Evolutionary conservation across 1,140 invertebrate genomes (phyloP).

Genomic region (Coelopa frigida): DNA sequence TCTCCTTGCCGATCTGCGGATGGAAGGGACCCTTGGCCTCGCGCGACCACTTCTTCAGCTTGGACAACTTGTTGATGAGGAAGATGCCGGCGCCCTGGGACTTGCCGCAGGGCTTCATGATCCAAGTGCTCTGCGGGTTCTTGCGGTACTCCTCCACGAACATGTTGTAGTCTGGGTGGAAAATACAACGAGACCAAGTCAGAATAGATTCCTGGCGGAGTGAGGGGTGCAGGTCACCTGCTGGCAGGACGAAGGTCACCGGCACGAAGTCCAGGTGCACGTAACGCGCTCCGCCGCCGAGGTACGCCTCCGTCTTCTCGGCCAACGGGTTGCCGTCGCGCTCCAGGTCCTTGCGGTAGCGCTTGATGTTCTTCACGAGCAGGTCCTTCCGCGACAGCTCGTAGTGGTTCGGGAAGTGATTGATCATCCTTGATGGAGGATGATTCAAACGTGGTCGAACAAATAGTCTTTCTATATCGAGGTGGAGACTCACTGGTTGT

Average conservation of each 20-base stretch:
- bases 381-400: constrained; percentile 91
- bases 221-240: constrained; percentile 49
- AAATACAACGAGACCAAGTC: background rate
- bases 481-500: constrained; percentile 60
- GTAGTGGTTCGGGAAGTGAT: constrained; percentile 92
- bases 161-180: constrained; percentile 74
- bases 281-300: constrained; percentile 67
- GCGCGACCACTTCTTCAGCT: constrained; percentile 80
- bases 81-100: constrained; percentile 85
- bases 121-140: constrained; percentile 89
- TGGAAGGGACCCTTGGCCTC: constrained; percentile 73
- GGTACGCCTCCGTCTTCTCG: constrained; percentile 57
- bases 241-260: constrained; percentile 85
- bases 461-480: background rate
- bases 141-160: constrained; percentile 92
- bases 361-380: constrained; percentile 91
- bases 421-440: constrained; percentile 54
- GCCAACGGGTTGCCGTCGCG: constrained; percentile 81
- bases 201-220: too few species aligned
- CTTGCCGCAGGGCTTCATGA: constrained; percentile 94
- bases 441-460: background rate
- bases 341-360: constrained; percentile 86
- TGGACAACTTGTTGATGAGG: constrained; percentile 81
- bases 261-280: constrained; percentile 85
- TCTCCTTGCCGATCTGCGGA: constrained; percentile 74